Base-by-base conservation (phyloP, 2,797 vertebrate genomes). In the Passerculus sandwichensis region DNA sequence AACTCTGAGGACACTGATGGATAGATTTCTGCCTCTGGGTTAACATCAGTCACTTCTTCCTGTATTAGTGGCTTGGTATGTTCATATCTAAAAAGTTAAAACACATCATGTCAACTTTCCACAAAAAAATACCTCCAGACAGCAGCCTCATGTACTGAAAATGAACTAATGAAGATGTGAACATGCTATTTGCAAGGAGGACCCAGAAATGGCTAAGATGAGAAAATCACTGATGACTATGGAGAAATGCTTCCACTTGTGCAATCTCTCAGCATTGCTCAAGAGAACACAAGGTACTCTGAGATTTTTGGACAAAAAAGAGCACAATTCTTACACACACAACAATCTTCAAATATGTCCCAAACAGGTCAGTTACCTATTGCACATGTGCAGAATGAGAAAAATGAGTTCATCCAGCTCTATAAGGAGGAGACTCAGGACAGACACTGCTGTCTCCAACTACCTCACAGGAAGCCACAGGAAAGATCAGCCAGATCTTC, bases 61-160 rank as follows among this genome's bases (percentile, higher is more conserved):
- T 98, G 97, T 93, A 99, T 98, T 96, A 98, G 85, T 84, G 98
- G 98, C 98, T 99, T 99, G 97, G 98, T 98, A 95, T 99, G 99
- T 93, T 99, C 99, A 79, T 99, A 99, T 95, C 99, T 99, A 66
- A 85, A 64, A 92, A 66, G 60, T 75, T 64, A 62, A 84, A 90
- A 88, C 10, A 36, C 16, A 74, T 40, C 6, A 54, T 7, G 34
- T 93, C 38, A 95, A 50, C n/a, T 62, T 79, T 42, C 56, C 29
- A 69, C 27, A 16, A 82, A 57, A 88, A 85, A 60, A 44, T 1
- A 38, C 19, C 29, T 53, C 30, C 29, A 27, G 12, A 64, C n/a
- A 74, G 17, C 13, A 71, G 50, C 4, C 10, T 10, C 29, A 8
- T 5, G 15, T 22, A 80, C 2, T 25, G 5, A 27, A 80, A 91